phyloP scores from a whole-genome alignment of 2,113 vertebrate genomes.

The Motacilla alba region DNA sequence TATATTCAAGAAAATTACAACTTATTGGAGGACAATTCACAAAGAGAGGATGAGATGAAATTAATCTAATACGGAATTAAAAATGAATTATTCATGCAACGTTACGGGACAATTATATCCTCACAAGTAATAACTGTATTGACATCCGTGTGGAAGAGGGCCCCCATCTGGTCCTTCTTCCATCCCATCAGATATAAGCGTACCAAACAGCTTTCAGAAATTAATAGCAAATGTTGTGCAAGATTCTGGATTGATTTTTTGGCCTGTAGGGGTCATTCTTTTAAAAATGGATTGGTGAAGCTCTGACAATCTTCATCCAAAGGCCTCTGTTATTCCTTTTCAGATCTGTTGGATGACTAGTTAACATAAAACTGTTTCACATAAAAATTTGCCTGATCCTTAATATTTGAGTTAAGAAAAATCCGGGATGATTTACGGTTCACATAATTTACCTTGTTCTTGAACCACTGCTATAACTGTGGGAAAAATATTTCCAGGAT shows the following conservation, averaged over 20 bases:
- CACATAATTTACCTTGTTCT: background rate
- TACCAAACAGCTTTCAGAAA: background rate
- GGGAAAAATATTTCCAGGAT: background rate
- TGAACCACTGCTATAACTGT: background rate
- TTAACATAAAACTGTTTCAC: background rate
- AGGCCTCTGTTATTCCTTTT: background rate
- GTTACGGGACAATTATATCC: background rate
- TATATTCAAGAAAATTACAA: slow-evolving; percentile 22
- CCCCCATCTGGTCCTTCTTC: background rate
- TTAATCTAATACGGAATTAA: slow-evolving; percentile 29
- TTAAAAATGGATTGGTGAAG: background rate
- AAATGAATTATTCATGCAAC: slow-evolving; percentile 41
- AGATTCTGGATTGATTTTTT: background rate
- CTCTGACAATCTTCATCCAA: background rate
- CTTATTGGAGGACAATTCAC: slow-evolving; percentile 24
- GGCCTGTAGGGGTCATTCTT: background rate
- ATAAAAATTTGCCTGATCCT: background rate
- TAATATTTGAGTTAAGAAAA: background rate
- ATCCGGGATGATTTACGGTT: background rate
- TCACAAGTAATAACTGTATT: background rate
- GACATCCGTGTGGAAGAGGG: background rate
- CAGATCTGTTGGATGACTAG: background rate
- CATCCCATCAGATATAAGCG: background rate
- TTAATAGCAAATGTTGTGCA: background rate
- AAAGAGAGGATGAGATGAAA: background rate